Evolutionary conservation across 2,888 invertebrate genomes (phyloP), one percentile per base, ranked within the genome.

Genomic region (Drosophila quasianomalipes): DNA sequence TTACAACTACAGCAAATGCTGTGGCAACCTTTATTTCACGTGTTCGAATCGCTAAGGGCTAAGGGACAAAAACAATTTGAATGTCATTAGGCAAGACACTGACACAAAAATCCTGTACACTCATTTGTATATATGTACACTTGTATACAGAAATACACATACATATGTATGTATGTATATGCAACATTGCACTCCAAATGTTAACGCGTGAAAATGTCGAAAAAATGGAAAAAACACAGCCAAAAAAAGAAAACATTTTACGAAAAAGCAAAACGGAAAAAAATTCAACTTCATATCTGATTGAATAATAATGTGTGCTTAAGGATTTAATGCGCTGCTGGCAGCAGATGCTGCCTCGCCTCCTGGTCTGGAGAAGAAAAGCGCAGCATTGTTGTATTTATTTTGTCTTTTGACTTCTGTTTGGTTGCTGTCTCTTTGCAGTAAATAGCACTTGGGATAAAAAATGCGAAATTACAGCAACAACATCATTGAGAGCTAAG

Each of bases 271-370:
- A 22, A 9, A 28, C 19, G 31, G 54, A 63, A 53, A 62, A 70
- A 76, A 76, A 83, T 80, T 76, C 83, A 84, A 81, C 77, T 78
- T 79, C 85, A 82, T 89, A 91, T 91, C 91, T 91, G 89, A 90
- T 90, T 91, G 91, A 90, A 91, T 91, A 90, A 90, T 90, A 90
- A 90, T 90, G 86, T 90, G 82, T 86, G 84, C 89, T 89, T 82
- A 86, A 86, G 83, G 85, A 83, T 89, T 88, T 88, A 90, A 91
- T 91, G 84, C 74, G 81, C 83, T 80, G 67, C 72, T 70, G 79
- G 77, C 85, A 79, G 72, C 77, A 83, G 77, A 83, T 77, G 71
- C 28, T 60, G 35, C 44, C 57, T 0, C 61, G 57, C 9, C 12
- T n/a, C 52, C 53, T 41, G 22, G 31, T 60, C 53, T 28, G 33